Base-by-base conservation (phyloP, 2,797 vertebrate species). In the Phataginus tetradactyla region DNA sequence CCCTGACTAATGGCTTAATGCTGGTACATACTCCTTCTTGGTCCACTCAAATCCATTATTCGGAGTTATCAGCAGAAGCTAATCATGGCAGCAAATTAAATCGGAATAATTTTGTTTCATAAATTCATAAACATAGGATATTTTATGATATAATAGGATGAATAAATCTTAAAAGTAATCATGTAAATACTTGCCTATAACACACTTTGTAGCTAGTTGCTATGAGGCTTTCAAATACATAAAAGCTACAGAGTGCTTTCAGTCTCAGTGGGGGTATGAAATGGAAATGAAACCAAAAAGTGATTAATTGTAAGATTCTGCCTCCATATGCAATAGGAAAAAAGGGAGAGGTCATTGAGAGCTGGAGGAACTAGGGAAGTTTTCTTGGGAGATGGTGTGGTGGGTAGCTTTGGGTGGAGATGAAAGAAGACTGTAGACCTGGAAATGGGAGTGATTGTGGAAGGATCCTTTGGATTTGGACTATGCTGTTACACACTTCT, bases 81-180 rank as follows among this genome's bases (percentile, higher is more conserved):
- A 72, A 49, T 51, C 23, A 74, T 68, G 32, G n/a, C 39, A 79
- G 21, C 63, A 90, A 51, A 63, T 83, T 72, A 79, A 92, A 78
- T 37, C 83, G 61, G 20, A 89, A 72, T 87, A 25, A n/a, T 80
- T 93, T 91, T 78, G 74, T 23, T 74, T 97, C 53, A 68, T 32
- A 91, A 72, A 68, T 83, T 49, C 77, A 49, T 84, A 95, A 69
- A 64, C 32, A 55, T 66, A 34, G 29, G 45, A 18, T 45, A 42
- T 61, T 80, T 90, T 85, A 37, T 71, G 32, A 59, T 61, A 13
- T 64, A 72, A 71, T 57, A 84, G 10, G 25, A 91, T 83, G 90
- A 68, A 74, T 75, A 75, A 87, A 86, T 71, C 42, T 85, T 81
- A 29, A 90, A 79, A 51, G 49, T 45, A 77, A 32, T 79, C 29